These are phyloP conservation scores for Musca vetustissima DNA, from an alignment of 1,140 invertebrate genomes.

Conservation along the genomic window DNA sequence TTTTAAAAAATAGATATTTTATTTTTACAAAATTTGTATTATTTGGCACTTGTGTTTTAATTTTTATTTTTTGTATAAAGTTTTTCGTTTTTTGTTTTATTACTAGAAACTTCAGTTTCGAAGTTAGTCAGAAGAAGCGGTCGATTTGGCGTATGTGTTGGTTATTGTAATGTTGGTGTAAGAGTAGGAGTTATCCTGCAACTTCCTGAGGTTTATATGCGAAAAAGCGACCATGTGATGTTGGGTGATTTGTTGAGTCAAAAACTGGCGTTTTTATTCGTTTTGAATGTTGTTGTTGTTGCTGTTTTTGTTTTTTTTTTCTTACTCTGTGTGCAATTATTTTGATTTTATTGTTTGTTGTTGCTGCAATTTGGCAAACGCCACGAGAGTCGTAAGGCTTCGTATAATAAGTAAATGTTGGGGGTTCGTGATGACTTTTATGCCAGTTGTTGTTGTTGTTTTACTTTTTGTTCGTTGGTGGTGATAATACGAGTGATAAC, in stretches of 20 bases:
- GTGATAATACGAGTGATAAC: constrained; percentile 37
- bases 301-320: background rate
- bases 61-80: background rate
- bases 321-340: too few relatives aligned
- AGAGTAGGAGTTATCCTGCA: constrained; percentile 48
- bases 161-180: constrained; percentile 2
- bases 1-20: background rate
- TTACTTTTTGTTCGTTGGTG: background rate
- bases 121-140: too few relatives aligned
- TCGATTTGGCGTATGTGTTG: constrained; percentile 23
- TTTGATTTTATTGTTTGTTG: constrained; percentile 4
- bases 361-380: constrained; percentile 9
- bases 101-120: too few relatives aligned
- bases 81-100: too few relatives aligned
- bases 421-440: background rate
- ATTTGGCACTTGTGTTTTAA: background rate
- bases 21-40: background rate
- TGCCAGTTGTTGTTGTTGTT: background rate
- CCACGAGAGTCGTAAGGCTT: background rate
- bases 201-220: constrained; percentile 49
- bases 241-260: constrained; percentile 11
- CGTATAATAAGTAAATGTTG: background rate
- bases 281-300: background rate
- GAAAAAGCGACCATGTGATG: constrained; percentile 22
- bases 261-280: background rate